Evolutionary conservation across 2,888 invertebrate species (phyloP), one percentile per base, ranked within the genome.

Genomic region (Calliphora vomitoria): DNA sequence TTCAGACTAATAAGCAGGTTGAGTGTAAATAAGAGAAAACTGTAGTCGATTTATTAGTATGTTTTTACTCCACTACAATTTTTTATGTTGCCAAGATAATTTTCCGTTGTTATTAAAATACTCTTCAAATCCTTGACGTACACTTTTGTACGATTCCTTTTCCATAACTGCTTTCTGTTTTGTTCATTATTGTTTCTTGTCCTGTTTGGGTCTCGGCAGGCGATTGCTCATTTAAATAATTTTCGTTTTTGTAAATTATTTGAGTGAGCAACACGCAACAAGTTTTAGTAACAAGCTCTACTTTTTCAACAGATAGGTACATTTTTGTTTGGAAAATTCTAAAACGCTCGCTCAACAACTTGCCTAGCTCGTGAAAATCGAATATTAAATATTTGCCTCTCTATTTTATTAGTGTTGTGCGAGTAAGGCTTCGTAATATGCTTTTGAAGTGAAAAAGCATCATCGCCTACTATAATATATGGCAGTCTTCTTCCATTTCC

Each of bases 381-480:
- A n/a, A 50, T 15, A 50, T 50, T 50, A 13, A 50, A n/a, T 13
- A 50, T 50, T 50, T 50, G 15, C n/a, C 50, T 50, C 13, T 50
- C 47, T 50, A 15, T 50, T 15, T 13, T 50, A 6, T 8, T 55
- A 8, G 20, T 55, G 10, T 55, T 55, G 55, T 10, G 11, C 1
- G 20, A 20, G 13, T 55, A 55, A 3, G 55, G 55, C 15, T 60
- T 74, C 41, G 60, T 74, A n/a, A 71, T 64, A 72, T 85, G 71
- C 4, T 72, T 78, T 50, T 82, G 66, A n/a, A 89, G 58, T 8
- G 89, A 75, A 72, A 89, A 88, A 10, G 88, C 88, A 74, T 89
- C 85, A n/a, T n/a, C n/a, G n/a, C n/a, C n/a, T n/a, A n/a, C n/a
- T n/a, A n/a, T n/a, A n/a, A n/a, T n/a, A n/a, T n/a, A n/a, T n/a